Evolutionary conservation across 2,888 invertebrate species (phyloP).

Genomic region (Acrocyrtus sp.): DNA sequence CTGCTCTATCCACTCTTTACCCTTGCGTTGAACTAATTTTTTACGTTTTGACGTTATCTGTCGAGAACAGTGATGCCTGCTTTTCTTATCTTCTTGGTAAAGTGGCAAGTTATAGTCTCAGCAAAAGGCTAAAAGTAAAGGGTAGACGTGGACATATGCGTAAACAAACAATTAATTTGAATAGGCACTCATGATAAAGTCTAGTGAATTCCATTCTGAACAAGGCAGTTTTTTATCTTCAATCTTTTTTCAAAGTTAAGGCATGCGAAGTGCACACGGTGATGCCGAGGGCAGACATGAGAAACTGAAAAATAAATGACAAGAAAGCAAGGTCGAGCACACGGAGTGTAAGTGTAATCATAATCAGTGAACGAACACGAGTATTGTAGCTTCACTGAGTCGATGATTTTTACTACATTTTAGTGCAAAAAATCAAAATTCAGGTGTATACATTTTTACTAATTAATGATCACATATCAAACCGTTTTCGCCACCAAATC

Average conservation of each 20-base stretch:
- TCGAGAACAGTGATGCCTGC: no score
- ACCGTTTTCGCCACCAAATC: no score
- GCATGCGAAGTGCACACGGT: neutral
- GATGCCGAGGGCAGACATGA: neutral
- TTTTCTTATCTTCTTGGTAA: neutral
- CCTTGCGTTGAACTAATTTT: neutral
- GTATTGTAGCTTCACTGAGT: no score
- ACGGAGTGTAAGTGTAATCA: no score
- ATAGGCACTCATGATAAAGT: no score
- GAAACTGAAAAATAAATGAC: slow-evolving; percentile 15
- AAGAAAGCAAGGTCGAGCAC: slow-evolving; percentile 39
- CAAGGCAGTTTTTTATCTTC: neutral
- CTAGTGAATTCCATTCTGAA: no score
- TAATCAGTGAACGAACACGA: slow-evolving; percentile 44
- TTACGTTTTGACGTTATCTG: neutral
- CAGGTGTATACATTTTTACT: no score
- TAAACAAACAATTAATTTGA: no score
- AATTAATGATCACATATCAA: no score
- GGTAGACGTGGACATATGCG: neutral
- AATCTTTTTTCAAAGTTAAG: neutral
- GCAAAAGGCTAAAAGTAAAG: neutral
- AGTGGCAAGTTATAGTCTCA: neutral
- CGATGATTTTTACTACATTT: no score
- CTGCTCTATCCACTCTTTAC: slow-evolving; percentile 35
- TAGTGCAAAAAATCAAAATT: no score